Percentiles rank a stretch among this genome's conserved stretches.
phyloP scores from a whole-genome alignment of 2,797 vertebrate genomes.

The Gymnopithys bicolor region DNA sequence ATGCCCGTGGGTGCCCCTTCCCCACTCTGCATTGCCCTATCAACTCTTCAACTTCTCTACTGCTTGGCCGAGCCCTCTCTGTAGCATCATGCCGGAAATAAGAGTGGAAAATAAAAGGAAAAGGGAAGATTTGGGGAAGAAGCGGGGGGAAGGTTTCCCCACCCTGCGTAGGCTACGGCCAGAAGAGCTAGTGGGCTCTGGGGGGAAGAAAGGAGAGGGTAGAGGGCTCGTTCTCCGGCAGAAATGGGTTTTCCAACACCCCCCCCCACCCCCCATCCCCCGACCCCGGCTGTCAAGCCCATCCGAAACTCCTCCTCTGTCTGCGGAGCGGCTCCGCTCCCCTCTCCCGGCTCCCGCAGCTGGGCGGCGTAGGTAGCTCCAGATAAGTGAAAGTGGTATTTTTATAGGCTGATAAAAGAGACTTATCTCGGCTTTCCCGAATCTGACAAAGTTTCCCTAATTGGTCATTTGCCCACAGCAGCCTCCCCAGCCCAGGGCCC shows the following conservation, averaged over 20 bases:
- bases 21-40: accelerated
- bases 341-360: constrained; percentile 41
- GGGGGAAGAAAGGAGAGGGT: background rate
- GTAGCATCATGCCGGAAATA: accelerated
- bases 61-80: background rate
- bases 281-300: background rate
- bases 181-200: background rate
- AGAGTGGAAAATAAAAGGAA: background rate
- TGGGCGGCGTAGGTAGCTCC: constrained; percentile 56
- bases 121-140: background rate
- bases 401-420: constrained; percentile 79
- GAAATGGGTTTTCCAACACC: background rate
- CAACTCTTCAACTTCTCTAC: background rate
- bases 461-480: constrained; percentile 56
- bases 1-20: background rate
- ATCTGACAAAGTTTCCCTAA: constrained; percentile 70
- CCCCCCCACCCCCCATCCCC: background rate
- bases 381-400: constrained; percentile 80
- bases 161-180: background rate
- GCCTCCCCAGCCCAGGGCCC: background rate
- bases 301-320: background rate
- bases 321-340: background rate
- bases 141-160: background rate
- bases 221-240: background rate
- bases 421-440: constrained; percentile 73